Percentiles rank a stretch among this genome's conserved stretches.
These are phyloP conservation scores for Crematogaster levior DNA, from an alignment of 2,888 invertebrate species.

Conservation along the genomic window DNA sequence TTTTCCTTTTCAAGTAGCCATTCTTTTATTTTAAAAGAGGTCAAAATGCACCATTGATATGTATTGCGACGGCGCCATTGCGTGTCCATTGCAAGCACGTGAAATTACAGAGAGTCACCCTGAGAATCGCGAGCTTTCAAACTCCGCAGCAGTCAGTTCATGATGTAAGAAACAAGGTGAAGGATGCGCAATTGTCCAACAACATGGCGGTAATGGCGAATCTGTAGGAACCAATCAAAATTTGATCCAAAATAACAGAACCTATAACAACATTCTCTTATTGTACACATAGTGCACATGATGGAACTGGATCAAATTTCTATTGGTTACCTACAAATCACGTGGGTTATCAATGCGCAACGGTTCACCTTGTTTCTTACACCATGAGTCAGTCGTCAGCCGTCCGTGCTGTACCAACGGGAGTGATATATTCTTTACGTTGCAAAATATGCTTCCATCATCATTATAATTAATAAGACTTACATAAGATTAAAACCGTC, in stretches of 20 bases:
- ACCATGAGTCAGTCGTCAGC: conserved; percentile 81
- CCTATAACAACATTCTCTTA: too few species aligned
- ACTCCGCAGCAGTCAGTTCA: conserved; percentile 77
- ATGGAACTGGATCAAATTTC: too few species aligned
- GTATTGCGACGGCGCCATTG: conserved; percentile 55
- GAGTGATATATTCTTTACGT: conserved; percentile 64
- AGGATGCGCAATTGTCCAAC: too few species aligned
- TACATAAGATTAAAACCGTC: background rate
- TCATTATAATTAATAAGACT: background rate
- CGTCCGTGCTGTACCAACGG: conserved; percentile 77
- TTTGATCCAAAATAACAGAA: too few species aligned
- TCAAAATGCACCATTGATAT: conserved; percentile 27
- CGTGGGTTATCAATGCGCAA: too few species aligned
- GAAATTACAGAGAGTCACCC: conserved; percentile 71
- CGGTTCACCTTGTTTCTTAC: too few species aligned
- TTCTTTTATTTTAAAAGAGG: conserved; percentile 6
- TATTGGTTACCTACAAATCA: too few species aligned
- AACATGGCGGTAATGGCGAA: too few species aligned
- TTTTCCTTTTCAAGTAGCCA: conserved; percentile 3
- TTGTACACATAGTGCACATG: too few species aligned
- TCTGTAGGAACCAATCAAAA: too few species aligned
- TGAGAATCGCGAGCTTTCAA: conserved; percentile 76
- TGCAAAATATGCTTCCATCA: conserved; percentile 1
- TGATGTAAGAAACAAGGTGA: too few species aligned
- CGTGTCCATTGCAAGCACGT: conserved; percentile 76